Conservation (phyloP, 1,140 invertebrate species). For the Drosophila littoralis region DNA sequence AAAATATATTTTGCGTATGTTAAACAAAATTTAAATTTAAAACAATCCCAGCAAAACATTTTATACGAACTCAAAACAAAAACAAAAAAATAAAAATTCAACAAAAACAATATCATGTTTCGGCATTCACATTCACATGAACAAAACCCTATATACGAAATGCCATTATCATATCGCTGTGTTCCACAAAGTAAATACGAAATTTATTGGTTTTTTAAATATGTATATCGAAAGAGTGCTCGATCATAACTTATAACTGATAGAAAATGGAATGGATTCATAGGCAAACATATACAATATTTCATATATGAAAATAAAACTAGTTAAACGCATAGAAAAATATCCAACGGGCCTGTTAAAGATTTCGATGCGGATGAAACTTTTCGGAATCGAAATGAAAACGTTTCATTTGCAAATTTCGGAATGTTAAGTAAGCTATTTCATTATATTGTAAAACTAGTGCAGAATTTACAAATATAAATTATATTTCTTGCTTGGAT, state of each 20-base stretch:
- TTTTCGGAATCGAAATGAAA: no score
- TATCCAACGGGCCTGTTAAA: neutral
- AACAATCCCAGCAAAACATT: slow-evolving; percentile 57
- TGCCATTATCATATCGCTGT: slow-evolving; percentile 30
- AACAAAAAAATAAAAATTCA: slow-evolving; percentile 29
- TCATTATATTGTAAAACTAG: no score
- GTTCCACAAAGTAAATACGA: slow-evolving; percentile 16
- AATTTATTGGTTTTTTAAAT: slow-evolving; percentile 7
- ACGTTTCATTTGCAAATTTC: no score
- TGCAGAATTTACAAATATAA: no score
- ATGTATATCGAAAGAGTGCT: slow-evolving; percentile 6
- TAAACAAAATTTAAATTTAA: slow-evolving; percentile 51
- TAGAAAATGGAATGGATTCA: slow-evolving; percentile 56
- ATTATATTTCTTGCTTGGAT: no score
- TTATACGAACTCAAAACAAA: slow-evolving; percentile 57
- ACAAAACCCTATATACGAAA: slow-evolving; percentile 10
- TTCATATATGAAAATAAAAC: slow-evolving; percentile 44
- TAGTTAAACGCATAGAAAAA: slow-evolving; percentile 63
- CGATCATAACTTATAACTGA: slow-evolving; percentile 26
- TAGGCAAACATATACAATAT: slow-evolving; percentile 62
- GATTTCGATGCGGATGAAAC: no score
- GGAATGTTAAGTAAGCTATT: no score
- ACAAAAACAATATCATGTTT: slow-evolving; percentile 23
- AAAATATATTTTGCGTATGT: slow-evolving; percentile 80
- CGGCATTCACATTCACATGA: slow-evolving; percentile 7